Evolutionary conservation across 2,113 vertebrate genomes (phyloP), one percentile per base, ranked within the genome.

Genomic region (Neolamprologus sp.): DNA sequence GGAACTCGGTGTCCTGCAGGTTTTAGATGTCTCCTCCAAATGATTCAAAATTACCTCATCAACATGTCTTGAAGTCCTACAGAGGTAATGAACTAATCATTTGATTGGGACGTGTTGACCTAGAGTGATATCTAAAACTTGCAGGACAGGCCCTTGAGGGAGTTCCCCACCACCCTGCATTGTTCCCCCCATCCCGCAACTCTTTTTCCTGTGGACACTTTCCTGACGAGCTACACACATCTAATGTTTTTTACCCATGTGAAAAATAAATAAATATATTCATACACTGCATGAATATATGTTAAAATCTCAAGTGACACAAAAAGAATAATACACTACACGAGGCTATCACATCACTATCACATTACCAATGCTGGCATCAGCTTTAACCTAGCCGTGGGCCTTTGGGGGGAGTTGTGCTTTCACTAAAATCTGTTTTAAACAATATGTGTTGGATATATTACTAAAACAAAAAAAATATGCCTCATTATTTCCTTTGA

Each of bases 281-380:
- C 3, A 65, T 37, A n/a, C 17, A 65, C 10, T 65, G 0, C 1
- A 65, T 65, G 19, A 37, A 37, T 65, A 65, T n/a, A 5, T 65
- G 60, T 65, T 37, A 21, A 65, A 65, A 65, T 65, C 19, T 65
- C 33, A 65, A 65, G 33, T 37, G 19, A 65, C 1, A 65, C 60
- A 65, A 5, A 65, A 65, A n/a, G 33, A 65, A 65, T 65, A 37
- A 65, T n/a, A 37, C 10, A 37, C 60, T 65, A 65, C 0, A 0
- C 0, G 4, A 37, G 1, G 19, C 10, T 65, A 65, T 65, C 31
- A 12, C 6, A 37, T 65, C 4, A 35, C 3, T n/a, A 65, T 65
- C 31, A 12, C 60, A 65, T 65, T 65, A 35, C 31, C 17, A n/a
- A 12, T 65, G 60, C 60, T 65, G 0, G 0, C 17, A 65, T 65